These are phyloP conservation scores for Poeciliopsis occidentalis DNA, from an alignment of 2,113 vertebrate genomes.

Conservation along the genomic window DNA sequence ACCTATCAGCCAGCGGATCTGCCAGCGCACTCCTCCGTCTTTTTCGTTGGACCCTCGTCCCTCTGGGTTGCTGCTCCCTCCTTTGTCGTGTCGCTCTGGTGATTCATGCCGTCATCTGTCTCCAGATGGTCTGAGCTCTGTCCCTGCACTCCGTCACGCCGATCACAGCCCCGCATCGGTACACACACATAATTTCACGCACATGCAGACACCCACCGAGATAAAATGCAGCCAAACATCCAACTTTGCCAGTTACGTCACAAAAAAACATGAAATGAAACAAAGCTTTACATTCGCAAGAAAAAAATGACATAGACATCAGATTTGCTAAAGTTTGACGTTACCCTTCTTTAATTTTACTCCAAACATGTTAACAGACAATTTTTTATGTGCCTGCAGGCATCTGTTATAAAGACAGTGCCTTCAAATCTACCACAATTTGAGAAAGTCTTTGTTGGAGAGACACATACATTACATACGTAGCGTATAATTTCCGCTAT, in stretches of 20 bases:
- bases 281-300: neutral
- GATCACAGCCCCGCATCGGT: slow-evolving; percentile 50
- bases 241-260: neutral
- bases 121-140: slow-evolving; percentile 73
- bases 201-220: neutral
- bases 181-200: slow-evolving; percentile 33
- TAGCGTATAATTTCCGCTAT: slow-evolving; percentile 16
- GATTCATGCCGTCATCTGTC: slow-evolving; percentile 71
- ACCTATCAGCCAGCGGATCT: slow-evolving; percentile 35
- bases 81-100: slow-evolving; percentile 40
- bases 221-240: neutral
- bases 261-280: slow-evolving; percentile 3
- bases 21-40: slow-evolving; percentile 16
- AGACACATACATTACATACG: neutral
- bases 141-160: slow-evolving; percentile 64
- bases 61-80: slow-evolving; percentile 7
- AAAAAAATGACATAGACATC: neutral
- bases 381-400: neutral
- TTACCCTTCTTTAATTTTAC: slow-evolving; percentile 8
- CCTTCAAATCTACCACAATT: slow-evolving; percentile 15
- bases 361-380: neutral
- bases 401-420: neutral
- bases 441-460: neutral
- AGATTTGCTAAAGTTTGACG: neutral
- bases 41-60: slow-evolving; percentile 10